These are phyloP conservation scores for Plagodis pulveraria DNA, from an alignment of 2,888 invertebrate genomes.

Conservation along the genomic window DNA sequence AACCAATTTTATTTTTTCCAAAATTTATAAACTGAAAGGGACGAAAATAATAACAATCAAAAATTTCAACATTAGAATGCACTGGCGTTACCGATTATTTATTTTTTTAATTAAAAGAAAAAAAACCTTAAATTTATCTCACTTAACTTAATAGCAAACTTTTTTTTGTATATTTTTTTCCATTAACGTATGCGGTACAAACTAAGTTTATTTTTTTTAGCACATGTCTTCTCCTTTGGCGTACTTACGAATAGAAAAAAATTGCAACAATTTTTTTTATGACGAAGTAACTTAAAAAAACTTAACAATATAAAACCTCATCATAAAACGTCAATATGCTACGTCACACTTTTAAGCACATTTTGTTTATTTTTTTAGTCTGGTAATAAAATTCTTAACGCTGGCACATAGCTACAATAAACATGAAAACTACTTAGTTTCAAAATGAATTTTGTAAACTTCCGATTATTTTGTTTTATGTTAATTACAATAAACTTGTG, in stretches of 20 bases:
- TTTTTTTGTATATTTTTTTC: conserved; percentile 55
- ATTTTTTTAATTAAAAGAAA: conserved; percentile 21
- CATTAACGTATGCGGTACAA: conserved; percentile 38
- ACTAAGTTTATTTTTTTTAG: conserved; percentile 42
- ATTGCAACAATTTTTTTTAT: conserved; percentile 65
- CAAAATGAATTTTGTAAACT: no score
- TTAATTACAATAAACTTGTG: no score
- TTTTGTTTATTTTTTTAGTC: conserved; percentile 28
- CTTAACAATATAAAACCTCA: conserved; percentile 68
- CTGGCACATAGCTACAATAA: conserved; percentile 11
- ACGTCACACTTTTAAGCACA: conserved; percentile 42
- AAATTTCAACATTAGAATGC: conserved; percentile 27
- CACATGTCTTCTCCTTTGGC: conserved; percentile 77
- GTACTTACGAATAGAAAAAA: conserved; percentile 72
- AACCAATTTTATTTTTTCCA: conserved; percentile 64
- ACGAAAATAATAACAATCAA: conserved; percentile 42
- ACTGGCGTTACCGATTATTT: conserved; percentile 34
- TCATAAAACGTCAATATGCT: conserved; percentile 49
- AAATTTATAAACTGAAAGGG: conserved; percentile 39
- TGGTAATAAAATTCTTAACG: conserved; percentile 7
- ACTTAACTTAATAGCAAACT: conserved; percentile 61
- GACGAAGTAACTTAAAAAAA: conserved; percentile 68
- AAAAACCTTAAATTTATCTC: conserved; percentile 51
- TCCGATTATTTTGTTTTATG: no score
- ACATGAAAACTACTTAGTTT: no score